Percentiles rank a stretch among this genome's conserved stretches.
phyloP scores from a whole-genome alignment of 1,140 invertebrate species.

The Radopholus similis region DNA sequence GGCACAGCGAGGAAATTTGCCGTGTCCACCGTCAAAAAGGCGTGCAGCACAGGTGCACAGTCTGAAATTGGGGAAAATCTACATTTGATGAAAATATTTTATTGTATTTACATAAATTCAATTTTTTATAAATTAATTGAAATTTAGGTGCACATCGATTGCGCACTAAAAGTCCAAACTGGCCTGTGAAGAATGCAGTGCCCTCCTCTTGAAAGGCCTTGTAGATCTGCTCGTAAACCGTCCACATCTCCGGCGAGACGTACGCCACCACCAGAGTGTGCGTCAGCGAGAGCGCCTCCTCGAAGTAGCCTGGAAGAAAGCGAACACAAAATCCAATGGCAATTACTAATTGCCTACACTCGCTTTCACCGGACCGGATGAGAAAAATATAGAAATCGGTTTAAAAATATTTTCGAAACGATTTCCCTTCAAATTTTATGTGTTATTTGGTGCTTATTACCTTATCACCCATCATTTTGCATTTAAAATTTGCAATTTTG shows the following conservation, averaged over 20 bases:
- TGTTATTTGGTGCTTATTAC: too few species aligned
- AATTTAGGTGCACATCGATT: background rate
- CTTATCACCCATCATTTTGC: too few species aligned
- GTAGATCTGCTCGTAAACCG: slow-evolving; percentile 78
- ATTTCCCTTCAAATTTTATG: too few species aligned
- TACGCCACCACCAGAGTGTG: slow-evolving; percentile 82
- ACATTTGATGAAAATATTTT: background rate
- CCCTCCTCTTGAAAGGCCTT: slow-evolving; percentile 65
- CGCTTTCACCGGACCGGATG: too few species aligned
- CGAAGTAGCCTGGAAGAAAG: slow-evolving; percentile 78
- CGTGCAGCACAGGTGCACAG: slow-evolving; percentile 96
- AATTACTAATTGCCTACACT: too few species aligned
- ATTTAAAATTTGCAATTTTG: too few species aligned
- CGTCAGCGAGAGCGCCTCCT: slow-evolving; percentile 86
- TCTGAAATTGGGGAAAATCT: slow-evolving; percentile 65
- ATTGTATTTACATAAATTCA: background rate
- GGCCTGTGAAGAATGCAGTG: slow-evolving; percentile 83
- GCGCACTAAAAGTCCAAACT: background rate
- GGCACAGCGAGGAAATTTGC: slow-evolving; percentile 84
- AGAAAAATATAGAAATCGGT: background rate
- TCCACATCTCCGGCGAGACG: slow-evolving; percentile 91
- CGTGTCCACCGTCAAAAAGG: slow-evolving; percentile 92
- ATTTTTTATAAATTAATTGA: background rate
- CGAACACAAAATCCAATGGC: slow-evolving; percentile 25
- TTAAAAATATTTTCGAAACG: too few species aligned